Percentiles rank a stretch among this genome's conserved stretches.
These are phyloP conservation scores for Cathartes aura DNA, from an alignment of 2,113 vertebrate species.

Conservation along the genomic window DNA sequence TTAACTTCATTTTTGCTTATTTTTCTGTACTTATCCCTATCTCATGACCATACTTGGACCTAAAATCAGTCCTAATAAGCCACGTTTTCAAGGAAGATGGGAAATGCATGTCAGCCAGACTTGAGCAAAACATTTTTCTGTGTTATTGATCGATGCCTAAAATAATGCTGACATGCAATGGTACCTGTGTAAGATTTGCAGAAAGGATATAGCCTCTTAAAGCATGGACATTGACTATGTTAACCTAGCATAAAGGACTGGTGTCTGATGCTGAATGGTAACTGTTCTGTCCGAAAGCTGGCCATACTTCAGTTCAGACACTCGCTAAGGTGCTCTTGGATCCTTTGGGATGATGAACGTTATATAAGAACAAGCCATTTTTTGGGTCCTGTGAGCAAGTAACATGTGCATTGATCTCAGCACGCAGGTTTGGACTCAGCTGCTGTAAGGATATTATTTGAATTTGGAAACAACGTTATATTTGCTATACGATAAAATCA, in stretches of 20 bases:
- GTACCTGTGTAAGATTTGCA: background rate
- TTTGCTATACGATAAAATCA: background rate
- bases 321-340: background rate
- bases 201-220: background rate
- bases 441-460: background rate
- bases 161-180: background rate
- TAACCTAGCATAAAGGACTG: background rate
- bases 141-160: background rate
- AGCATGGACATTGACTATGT: background rate
- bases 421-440: background rate
- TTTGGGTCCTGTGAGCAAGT: background rate
- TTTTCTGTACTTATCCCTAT: no score
- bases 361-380: background rate
- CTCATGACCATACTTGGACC: background rate
- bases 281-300: background rate
- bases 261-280: background rate
- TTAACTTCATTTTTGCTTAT: no score
- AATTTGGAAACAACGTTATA: background rate
- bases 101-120: background rate
- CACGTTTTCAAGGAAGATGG: background rate
- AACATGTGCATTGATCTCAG: background rate
- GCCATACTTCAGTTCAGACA: rapidly evolving
- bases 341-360: background rate
- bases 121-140: background rate
- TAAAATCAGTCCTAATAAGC: background rate